Evolutionary conservation across 2,113 vertebrate species (phyloP).

Genomic region (Pteropus alecto): DNA sequence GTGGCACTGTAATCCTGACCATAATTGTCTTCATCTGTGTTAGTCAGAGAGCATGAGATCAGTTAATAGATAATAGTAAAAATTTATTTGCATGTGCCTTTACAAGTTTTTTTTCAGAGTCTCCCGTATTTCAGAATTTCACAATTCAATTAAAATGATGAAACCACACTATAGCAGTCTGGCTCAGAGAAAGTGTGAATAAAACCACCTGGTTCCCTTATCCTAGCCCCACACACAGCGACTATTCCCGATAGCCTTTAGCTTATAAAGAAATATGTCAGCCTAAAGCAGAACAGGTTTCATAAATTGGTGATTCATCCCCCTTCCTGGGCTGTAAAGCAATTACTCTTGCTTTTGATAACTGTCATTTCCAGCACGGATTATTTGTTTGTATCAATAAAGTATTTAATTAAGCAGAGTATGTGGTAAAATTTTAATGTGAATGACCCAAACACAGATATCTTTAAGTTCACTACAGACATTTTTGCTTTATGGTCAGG

Average conservation of each 20-base stretch:
- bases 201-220: conserved; percentile 2
- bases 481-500: conserved; percentile 3
- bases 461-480: background rate
- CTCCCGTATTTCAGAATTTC: conserved; percentile 42
- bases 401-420: conserved; percentile 5
- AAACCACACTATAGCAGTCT: background rate
- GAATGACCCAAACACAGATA: conserved; percentile 10
- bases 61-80: conserved; percentile 43
- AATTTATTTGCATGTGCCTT: conserved; percentile 26
- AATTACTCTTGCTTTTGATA: conserved; percentile 17
- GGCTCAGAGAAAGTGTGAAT: conserved; percentile 20
- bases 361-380: background rate
- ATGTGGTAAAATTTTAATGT: background rate
- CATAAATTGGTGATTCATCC: background rate
- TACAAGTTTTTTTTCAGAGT: background rate
- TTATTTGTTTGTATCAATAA: conserved; percentile 7
- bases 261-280: background rate
- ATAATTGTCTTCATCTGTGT: conserved; percentile 46
- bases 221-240: background rate
- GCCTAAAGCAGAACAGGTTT: background rate
- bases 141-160: conserved; percentile 55
- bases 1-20: background rate
- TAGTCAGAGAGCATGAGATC: background rate
- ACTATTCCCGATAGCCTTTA: background rate
- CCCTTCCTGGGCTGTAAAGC: background rate